Evolutionary conservation across 2,888 invertebrate genomes (phyloP).

Genomic region (Entomobrya multifasciata): DNA sequence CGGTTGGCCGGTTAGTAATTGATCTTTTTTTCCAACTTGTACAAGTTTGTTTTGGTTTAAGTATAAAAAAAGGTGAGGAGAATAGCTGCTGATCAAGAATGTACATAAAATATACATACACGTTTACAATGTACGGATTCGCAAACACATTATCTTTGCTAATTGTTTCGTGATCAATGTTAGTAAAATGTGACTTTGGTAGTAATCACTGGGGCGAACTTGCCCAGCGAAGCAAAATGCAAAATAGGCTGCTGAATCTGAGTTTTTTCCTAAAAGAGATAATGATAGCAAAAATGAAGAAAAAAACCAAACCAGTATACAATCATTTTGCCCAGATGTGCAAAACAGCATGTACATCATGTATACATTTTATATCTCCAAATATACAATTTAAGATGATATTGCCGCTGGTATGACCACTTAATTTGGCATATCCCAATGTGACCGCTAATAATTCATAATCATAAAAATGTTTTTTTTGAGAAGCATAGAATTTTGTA

Average conservation of each 20-base stretch:
- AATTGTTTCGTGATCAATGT: constrained; percentile 6
- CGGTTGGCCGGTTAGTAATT: constrained; percentile 12
- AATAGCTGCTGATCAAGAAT: too few species aligned
- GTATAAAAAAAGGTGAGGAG: not conserved
- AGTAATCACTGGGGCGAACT: constrained; percentile 70
- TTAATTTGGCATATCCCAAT: constrained; percentile 42
- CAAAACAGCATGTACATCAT: not conserved
- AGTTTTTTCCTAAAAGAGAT: constrained; percentile 3
- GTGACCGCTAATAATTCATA: too few species aligned
- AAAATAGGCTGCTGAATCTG: constrained; percentile 39
- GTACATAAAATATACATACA: not conserved
- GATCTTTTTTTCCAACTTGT: not conserved
- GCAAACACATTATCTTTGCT: constrained; percentile 20
- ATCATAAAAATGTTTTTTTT: constrained; percentile 18
- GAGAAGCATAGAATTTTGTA: constrained; percentile 3
- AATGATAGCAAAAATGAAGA: not conserved
- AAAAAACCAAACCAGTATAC: constrained; percentile 59
- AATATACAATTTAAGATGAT: not conserved
- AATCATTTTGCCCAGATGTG: constrained; percentile 34
- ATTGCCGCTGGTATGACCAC: constrained; percentile 55
- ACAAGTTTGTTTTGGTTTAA: not conserved
- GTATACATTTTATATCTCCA: constrained; percentile 2
- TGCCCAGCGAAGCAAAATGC: constrained; percentile 55
- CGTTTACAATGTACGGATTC: constrained; percentile 21
- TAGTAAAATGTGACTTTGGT: constrained; percentile 36